Evolutionary conservation across 1,140 invertebrate genomes (phyloP).

Genomic region (Drosophila insularis): DNA sequence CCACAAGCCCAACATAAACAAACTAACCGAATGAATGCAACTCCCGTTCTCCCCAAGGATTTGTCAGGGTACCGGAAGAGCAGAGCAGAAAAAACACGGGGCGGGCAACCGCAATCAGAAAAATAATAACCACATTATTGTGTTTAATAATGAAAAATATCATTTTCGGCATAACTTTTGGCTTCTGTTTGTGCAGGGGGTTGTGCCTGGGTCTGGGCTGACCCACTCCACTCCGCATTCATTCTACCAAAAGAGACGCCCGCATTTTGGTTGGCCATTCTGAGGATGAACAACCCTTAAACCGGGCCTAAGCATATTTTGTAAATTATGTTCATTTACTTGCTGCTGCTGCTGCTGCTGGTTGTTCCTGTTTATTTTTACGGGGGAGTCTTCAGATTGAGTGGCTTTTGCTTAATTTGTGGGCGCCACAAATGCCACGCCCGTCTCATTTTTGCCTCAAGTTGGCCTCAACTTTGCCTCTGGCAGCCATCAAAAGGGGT

Average conservation of each 20-base stretch:
- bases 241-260: slow-evolving; percentile 38
- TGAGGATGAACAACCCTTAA: slow-evolving; percentile 65
- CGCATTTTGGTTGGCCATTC: slow-evolving; percentile 67
- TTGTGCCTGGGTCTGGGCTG: slow-evolving; percentile 6
- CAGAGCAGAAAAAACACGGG: background rate
- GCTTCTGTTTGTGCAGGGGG: slow-evolving; percentile 68
- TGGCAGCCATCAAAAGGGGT: slow-evolving; percentile 65
- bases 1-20: slow-evolving; percentile 79
- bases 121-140: slow-evolving; percentile 82
- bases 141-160: slow-evolving; percentile 82
- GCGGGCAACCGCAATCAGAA: slow-evolving; percentile 72
- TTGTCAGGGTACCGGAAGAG: slow-evolving; percentile 12
- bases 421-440: slow-evolving; percentile 35
- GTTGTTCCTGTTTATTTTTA: slow-evolving; percentile 25
- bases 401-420: slow-evolving; percentile 79
- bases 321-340: slow-evolving; percentile 73
- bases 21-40: slow-evolving; percentile 79
- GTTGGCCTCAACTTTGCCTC: slow-evolving; percentile 26
- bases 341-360: slow-evolving; percentile 35
- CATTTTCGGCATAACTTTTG: slow-evolving; percentile 79
- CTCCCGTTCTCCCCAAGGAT: slow-evolving; percentile 55
- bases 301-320: slow-evolving; percentile 71
- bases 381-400: slow-evolving; percentile 45
- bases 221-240: slow-evolving; percentile 3
- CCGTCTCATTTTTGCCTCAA: slow-evolving; percentile 4